These are phyloP conservation scores for Onychostoma macrolepis DNA, from an alignment of 2,113 vertebrate species.

Conservation along the genomic window DNA sequence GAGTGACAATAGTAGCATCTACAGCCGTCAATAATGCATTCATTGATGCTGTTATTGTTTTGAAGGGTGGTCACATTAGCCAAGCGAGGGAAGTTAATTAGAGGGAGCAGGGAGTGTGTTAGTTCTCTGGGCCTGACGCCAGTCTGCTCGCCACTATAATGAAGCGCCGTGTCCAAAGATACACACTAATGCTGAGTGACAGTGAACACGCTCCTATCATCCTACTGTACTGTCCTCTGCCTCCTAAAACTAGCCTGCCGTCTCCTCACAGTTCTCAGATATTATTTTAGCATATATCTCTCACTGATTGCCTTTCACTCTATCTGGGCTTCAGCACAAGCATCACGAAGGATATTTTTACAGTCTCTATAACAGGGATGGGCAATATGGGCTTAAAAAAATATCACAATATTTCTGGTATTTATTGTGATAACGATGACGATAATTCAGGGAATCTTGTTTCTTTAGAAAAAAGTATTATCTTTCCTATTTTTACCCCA, in stretches of 20 bases:
- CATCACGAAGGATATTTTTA: not conserved
- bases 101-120: slow-evolving; percentile 31
- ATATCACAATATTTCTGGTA: no score
- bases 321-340: not conserved
- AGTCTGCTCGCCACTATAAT: slow-evolving; percentile 37
- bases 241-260: no score
- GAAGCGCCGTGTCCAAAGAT: slow-evolving; percentile 20
- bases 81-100: slow-evolving; percentile 46
- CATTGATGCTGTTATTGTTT: slow-evolving; percentile 35
- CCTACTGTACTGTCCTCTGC: not conserved
- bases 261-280: not conserved
- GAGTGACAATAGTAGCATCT: slow-evolving; percentile 16
- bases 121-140: slow-evolving; percentile 40
- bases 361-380: no score
- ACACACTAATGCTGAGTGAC: slow-evolving; percentile 13
- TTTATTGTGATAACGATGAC: no score
- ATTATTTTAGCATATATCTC: not conserved
- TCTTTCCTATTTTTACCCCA: no score
- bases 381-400: no score
- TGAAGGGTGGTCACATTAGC: slow-evolving; percentile 6
- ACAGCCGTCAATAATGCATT: not conserved
- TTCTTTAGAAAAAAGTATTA: no score
- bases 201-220: not conserved
- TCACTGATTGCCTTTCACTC: not conserved
- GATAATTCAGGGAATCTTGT: no score